These are phyloP conservation scores for Lota lota DNA, from an alignment of 2,113 vertebrate genomes.

Conservation along the genomic window DNA sequence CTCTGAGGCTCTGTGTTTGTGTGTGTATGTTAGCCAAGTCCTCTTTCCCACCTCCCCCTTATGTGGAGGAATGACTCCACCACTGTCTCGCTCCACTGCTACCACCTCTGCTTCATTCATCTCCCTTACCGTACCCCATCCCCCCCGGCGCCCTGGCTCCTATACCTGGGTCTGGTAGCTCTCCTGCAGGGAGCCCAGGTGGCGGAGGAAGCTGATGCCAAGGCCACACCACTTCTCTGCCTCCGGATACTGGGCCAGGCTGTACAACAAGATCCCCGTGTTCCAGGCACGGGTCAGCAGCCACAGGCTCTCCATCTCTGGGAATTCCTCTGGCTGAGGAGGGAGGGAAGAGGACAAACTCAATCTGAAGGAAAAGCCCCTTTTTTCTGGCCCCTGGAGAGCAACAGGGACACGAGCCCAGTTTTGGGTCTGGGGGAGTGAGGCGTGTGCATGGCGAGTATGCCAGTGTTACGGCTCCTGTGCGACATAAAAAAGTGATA, in stretches of 20 bases:
- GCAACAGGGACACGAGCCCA: conserved; percentile 34
- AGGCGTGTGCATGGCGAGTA: conserved; percentile 12
- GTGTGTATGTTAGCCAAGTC: not conserved
- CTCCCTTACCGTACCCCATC: not conserved
- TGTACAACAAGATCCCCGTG: conserved; percentile 82
- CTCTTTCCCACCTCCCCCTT: conserved; percentile 1
- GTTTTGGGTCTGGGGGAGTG: conserved; percentile 2
- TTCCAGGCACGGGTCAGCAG: conserved; percentile 91
- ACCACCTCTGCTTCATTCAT: conserved; percentile 1
- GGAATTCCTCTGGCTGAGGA: conserved; percentile 70
- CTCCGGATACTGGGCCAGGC: conserved; percentile 71
- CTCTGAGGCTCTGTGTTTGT: not conserved
- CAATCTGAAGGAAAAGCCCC: conserved; percentile 22
- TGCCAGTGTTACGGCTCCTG: not conserved
- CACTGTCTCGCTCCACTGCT: not conserved
- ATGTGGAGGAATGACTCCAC: conserved; percentile 3
- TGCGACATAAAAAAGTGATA: not conserved
- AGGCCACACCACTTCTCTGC: conserved; percentile 87
- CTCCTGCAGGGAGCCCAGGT: conserved; percentile 80
- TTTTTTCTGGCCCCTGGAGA: conserved; percentile 11
- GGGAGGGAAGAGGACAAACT: conserved; percentile 29
- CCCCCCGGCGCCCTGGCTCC: not conserved
- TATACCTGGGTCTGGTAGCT: conserved; percentile 84
- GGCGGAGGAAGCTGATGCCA: conserved; percentile 80
- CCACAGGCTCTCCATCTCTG: conserved; percentile 86